Percentiles rank a stretch among this genome's conserved stretches.
These are phyloP conservation scores for Phrynosoma blainvillii DNA, from an alignment of 2,113 vertebrate genomes.

Conservation along the genomic window DNA sequence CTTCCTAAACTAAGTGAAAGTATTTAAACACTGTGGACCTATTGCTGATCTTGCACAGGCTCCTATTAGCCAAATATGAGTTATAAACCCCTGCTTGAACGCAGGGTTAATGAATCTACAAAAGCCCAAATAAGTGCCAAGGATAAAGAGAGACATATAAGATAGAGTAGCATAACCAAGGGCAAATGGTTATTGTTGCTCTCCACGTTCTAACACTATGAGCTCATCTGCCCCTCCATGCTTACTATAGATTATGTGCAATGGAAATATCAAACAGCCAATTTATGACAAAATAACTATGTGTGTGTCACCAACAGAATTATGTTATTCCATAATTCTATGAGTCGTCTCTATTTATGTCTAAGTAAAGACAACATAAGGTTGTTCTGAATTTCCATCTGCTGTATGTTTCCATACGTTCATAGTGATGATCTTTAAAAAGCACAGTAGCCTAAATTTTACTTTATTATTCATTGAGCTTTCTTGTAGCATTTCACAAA, in stretches of 20 bases:
- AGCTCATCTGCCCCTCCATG: background rate
- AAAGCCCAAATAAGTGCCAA: background rate
- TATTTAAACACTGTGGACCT: background rate
- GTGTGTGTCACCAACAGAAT: background rate
- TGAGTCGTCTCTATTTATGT: background rate
- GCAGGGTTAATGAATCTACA: background rate
- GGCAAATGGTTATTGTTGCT: background rate
- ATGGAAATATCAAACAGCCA: background rate
- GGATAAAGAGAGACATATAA: background rate
- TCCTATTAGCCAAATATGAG: background rate
- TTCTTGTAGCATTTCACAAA: conserved; percentile 52
- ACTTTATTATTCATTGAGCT: conserved; percentile 53
- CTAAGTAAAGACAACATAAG: conserved; percentile 9
- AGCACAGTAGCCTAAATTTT: conserved; percentile 44
- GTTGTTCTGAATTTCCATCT: conserved; percentile 36
- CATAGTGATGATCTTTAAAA: conserved; percentile 27
- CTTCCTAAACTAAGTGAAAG: background rate
- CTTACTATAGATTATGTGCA: background rate
- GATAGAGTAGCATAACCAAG: background rate
- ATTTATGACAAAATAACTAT: background rate
- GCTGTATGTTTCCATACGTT: conserved; percentile 19
- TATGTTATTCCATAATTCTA: background rate
- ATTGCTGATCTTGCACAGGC: background rate
- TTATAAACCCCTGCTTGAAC: background rate
- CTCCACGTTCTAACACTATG: no score